These are phyloP conservation scores for Hyposmocoma kahamanoa DNA, from an alignment of 1,140 invertebrate genomes.

Conservation along the genomic window DNA sequence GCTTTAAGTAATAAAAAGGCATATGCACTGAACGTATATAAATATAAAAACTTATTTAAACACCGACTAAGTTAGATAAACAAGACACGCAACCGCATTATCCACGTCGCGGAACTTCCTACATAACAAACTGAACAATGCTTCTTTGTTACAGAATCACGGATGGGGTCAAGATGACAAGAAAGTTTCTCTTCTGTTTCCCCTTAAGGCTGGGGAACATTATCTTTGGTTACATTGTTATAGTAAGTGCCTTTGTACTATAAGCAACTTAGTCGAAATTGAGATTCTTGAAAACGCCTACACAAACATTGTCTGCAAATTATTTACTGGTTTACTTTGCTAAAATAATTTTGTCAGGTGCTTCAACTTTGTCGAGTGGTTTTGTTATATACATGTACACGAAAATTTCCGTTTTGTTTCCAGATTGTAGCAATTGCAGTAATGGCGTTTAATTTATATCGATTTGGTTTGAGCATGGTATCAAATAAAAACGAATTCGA, in stretches of 20 bases:
- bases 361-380: constrained; percentile 4
- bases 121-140: too few relatives aligned
- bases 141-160: constrained; percentile 30
- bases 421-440: constrained; percentile 52
- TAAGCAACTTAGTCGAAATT: constrained; percentile 8
- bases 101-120: too few relatives aligned
- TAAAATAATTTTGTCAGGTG: constrained; percentile 15
- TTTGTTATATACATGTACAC: not conserved
- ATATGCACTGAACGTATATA: too few relatives aligned
- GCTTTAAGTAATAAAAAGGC: too few relatives aligned
- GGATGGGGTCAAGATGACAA: constrained; percentile 53
- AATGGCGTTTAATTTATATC: constrained; percentile 41
- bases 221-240: constrained; percentile 62
- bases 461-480: constrained; percentile 33
- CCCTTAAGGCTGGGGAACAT: constrained; percentile 56
- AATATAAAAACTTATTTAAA: too few relatives aligned
- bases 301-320: not conserved
- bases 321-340: constrained; percentile 10
- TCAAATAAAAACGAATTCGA: constrained; percentile 30
- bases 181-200: constrained; percentile 65
- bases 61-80: too few relatives aligned
- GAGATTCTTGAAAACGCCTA: not conserved
- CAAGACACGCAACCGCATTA: too few relatives aligned
- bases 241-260: constrained; percentile 42
- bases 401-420: constrained; percentile 20